phyloP scores from a whole-genome alignment of 2,797 vertebrate genomes.

The Xiphophorus birchmanni region DNA sequence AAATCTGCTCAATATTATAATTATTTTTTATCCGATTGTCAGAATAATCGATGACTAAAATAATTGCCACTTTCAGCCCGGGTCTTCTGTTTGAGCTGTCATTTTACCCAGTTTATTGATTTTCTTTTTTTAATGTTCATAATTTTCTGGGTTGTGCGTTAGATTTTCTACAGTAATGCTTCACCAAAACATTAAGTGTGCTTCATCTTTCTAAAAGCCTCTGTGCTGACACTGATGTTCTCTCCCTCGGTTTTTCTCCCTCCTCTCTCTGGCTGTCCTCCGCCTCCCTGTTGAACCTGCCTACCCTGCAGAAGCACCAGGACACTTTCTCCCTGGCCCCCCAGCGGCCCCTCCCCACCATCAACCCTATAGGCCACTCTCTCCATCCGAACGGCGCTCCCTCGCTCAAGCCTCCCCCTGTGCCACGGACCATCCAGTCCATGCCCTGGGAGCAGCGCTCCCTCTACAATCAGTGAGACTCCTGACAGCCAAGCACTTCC shows the following conservation, averaged over 20 bases:
- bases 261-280: background rate
- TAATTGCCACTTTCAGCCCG: background rate
- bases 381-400: constrained; percentile 76
- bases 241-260: background rate
- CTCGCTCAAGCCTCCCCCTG: constrained; percentile 77
- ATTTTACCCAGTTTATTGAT: background rate
- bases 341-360: constrained; percentile 76
- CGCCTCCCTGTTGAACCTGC: background rate
- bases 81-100: background rate
- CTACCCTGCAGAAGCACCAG: constrained; percentile 72
- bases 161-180: background rate
- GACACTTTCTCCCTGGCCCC: constrained; percentile 77
- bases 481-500: constrained; percentile 8
- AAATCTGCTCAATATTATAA: background rate
- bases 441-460: constrained; percentile 82
- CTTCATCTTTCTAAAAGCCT: background rate
- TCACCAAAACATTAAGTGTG: background rate
- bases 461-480: constrained; percentile 79
- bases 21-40: no score
- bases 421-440: constrained; percentile 78
- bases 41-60: background rate
- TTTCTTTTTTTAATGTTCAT: background rate
- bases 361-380: constrained; percentile 78
- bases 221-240: background rate
- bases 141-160: background rate